Percentiles rank a stretch among this genome's conserved stretches.
phyloP scores from a whole-genome alignment of 2,113 vertebrate genomes.

The Maccullochella peelii region DNA sequence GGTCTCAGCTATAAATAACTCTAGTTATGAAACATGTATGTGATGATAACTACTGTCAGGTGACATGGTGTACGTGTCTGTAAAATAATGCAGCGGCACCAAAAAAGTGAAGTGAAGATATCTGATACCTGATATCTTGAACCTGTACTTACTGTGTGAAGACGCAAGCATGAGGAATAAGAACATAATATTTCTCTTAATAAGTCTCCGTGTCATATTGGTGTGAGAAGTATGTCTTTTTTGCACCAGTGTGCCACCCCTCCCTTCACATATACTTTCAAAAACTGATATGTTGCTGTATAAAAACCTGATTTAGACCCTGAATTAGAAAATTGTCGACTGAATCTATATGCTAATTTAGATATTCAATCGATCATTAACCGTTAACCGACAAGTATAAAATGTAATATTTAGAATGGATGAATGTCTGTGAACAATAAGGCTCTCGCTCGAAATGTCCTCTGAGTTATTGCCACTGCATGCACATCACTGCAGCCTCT shows the following conservation, averaged over 20 bases:
- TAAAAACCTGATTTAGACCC: not conserved
- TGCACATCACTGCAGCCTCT: no score
- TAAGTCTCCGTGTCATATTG: not conserved
- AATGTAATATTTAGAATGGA: no score
- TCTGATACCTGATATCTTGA: not conserved
- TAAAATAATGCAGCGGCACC: conserved; percentile 16
- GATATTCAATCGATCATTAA: no score
- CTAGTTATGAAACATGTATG: not conserved
- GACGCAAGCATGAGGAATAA: not conserved
- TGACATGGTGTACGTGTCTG: not conserved
- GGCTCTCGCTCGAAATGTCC: no score
- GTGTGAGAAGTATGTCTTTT: not conserved
- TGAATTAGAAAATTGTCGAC: not conserved
- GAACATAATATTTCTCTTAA: not conserved
- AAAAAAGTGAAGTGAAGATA: conserved; percentile 8
- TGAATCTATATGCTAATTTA: not conserved
- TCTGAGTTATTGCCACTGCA: no score
- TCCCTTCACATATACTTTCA: not conserved
- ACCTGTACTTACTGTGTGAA: not conserved
- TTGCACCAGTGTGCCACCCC: not conserved
- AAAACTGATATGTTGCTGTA: not conserved
- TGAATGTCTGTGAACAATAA: no score
- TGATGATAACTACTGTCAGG: not conserved
- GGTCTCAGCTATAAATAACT: conserved; percentile 12
- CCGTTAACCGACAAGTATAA: no score